Base-by-base conservation (phyloP, 1,140 invertebrate genomes). In the Thaumatotibia leucotreta region DNA sequence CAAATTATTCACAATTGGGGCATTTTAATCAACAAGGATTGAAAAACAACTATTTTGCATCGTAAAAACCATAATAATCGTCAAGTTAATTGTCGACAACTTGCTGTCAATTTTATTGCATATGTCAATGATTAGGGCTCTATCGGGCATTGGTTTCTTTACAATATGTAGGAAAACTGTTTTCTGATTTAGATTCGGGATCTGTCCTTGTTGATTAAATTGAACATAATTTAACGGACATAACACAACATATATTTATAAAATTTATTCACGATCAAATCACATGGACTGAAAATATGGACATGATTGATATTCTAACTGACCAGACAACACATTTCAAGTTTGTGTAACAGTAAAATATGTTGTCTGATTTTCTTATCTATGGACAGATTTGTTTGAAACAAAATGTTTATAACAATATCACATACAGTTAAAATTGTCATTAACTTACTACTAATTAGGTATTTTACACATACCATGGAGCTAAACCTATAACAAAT, bases 301-400 rank as follows among this genome's bases (percentile, higher is more conserved):
- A 58, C 31, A 45, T 6, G 33, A 63, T n/a, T 45, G 0, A n/a
- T n/a, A n/a, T n/a, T n/a, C 10, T 61, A 49, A 17, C 39, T 49
- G 39, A 62, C 61, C 10, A 20, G n/a, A 4, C 9, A 20, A 62
- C 61, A 22, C 14, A 61, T n/a, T 32, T 31, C 10, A n/a, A n/a
- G 29, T 62, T 29, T 58, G 17, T 45, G 33, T 24, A 63, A 65
- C 61, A 64, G n/a, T 54, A 11, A 27, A 54, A 32, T 33, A 20
- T 67, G 63, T 39, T 52, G 22, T 20, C 32, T 61, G 50, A 10
- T 32, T 50, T 32, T 22, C 32, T 67, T 74, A 80, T 66, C 68
- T 79, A 84, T 87, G 80, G 82, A 87, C 83, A 83, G 81, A 83
- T 77, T 85, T 79, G 76, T 83, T 80, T 74, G 72, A 82, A 88